Conservation (phyloP, 2,888 invertebrate species). For the Leptodirus hochenwartii region DNA sequence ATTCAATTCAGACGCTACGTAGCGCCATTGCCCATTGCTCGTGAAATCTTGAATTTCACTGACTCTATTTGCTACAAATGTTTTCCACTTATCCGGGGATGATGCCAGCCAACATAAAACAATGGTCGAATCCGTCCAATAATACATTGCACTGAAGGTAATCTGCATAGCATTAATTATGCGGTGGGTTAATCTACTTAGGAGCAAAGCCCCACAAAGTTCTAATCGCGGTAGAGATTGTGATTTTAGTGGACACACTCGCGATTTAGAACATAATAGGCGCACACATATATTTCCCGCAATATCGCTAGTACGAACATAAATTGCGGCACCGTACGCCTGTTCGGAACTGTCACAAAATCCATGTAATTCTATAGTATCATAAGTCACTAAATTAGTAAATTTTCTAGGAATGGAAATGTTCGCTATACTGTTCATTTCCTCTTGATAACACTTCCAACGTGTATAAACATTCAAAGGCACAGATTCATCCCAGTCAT, state of each 20-base stretch:
- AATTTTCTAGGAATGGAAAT: no score
- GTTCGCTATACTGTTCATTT: no score
- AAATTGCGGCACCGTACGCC: slow-evolving; percentile 12
- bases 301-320: slow-evolving; percentile 1
- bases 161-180: not conserved
- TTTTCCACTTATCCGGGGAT: not conserved
- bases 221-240: slow-evolving; percentile 11
- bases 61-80: slow-evolving; percentile 6
- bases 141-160: no score
- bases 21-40: slow-evolving; percentile 6
- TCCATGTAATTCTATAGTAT: slow-evolving; percentile 6
- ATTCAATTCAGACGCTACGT: slow-evolving; percentile 4
- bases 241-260: slow-evolving; percentile 12
- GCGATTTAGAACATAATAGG: slow-evolving; percentile 12
- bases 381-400: no score
- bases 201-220: slow-evolving; percentile 10
- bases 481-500: slow-evolving; percentile 9
- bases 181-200: slow-evolving; percentile 6
- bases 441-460: no score
- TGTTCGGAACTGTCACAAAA: slow-evolving; percentile 10
- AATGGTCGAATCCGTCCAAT: slow-evolving; percentile 14
- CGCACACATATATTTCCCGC: not conserved
- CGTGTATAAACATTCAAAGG: slow-evolving; percentile 2
- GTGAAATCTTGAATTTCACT: slow-evolving; percentile 4
- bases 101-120: slow-evolving; percentile 10